Percentiles rank a stretch among this genome's conserved stretches.
Conservation (phyloP, 2,888 invertebrate species). For the Galerucella calmariensis region DNA sequence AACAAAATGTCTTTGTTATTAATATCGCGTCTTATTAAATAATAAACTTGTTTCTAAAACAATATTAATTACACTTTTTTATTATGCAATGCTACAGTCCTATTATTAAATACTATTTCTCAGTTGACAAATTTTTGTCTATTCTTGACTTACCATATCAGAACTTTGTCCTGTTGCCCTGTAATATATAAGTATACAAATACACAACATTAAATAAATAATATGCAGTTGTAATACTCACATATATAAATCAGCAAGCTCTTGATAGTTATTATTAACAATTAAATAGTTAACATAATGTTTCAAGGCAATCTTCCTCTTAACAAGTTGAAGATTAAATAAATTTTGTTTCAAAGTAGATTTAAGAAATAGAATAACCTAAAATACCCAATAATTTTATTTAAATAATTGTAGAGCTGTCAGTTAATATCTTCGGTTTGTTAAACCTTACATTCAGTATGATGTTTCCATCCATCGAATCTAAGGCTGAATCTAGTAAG, state of each 20-base stretch:
- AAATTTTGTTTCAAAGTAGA: slow-evolving; percentile 78
- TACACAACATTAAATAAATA: slow-evolving; percentile 4
- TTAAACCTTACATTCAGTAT: slow-evolving; percentile 70
- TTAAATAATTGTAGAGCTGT: slow-evolving; percentile 15
- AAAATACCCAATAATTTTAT: slow-evolving; percentile 46
- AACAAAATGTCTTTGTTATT: slow-evolving; percentile 49
- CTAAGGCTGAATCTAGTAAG: slow-evolving; percentile 77
- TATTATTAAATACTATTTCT: neutral
- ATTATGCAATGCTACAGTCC: neutral
- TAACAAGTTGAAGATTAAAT: slow-evolving; percentile 76
- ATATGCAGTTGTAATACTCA: slow-evolving; percentile 64
- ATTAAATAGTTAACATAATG: slow-evolving; percentile 82
- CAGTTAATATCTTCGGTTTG: neutral
- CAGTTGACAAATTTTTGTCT: too few species aligned
- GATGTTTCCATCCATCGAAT: slow-evolving; percentile 81
- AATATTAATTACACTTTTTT: slow-evolving; percentile 27
- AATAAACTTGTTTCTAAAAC: slow-evolving; percentile 56
- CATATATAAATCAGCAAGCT: slow-evolving; percentile 80
- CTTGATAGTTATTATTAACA: slow-evolving; percentile 73
- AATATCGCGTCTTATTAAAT: slow-evolving; percentile 52
- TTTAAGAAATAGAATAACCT: slow-evolving; percentile 81
- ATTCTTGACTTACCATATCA: slow-evolving; percentile 52
- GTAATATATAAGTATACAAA: slow-evolving; percentile 44
- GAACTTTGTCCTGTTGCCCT: slow-evolving; percentile 58
- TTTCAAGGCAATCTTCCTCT: slow-evolving; percentile 76